Evolutionary conservation across 1,140 invertebrate genomes (phyloP).

Genomic region (Pseudomyrmex gracilis): DNA sequence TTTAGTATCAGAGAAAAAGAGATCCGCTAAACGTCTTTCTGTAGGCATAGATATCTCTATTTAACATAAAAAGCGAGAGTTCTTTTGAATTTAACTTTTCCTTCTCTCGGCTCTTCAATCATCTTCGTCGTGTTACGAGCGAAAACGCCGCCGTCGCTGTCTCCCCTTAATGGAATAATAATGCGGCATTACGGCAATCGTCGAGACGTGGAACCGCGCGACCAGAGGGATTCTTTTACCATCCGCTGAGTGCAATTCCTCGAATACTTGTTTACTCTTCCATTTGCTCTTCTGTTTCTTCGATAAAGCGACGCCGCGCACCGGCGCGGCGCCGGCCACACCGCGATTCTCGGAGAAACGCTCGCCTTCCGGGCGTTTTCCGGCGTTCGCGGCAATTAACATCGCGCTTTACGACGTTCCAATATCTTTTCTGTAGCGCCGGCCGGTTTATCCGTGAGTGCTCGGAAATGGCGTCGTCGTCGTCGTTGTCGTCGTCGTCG

Average conservation of each 20-base stretch:
- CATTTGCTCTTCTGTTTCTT: conserved; percentile 55
- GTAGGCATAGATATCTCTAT: background rate
- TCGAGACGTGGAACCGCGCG: conserved; percentile 15
- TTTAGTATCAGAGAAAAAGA: background rate
- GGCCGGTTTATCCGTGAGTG: conserved; percentile 47
- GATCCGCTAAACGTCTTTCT: background rate
- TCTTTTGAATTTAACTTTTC: conserved; percentile 29
- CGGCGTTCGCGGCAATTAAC: conserved; percentile 53
- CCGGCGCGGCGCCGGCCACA: background rate
- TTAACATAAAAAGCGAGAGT: conserved; percentile 15
- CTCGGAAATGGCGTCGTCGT: conserved; percentile 55
- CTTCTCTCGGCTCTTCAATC: conserved; percentile 37
- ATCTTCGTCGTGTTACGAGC: conserved; percentile 38
- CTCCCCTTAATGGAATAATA: conserved; percentile 56
- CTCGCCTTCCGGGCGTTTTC: conserved; percentile 12
- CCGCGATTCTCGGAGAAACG: conserved; percentile 36
- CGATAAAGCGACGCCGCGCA: conserved; percentile 39
- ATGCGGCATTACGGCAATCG: conserved; percentile 42
- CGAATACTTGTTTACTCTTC: conserved; percentile 55
- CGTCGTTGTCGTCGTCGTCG: conserved; percentile 49
- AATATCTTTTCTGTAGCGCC: conserved; percentile 45
- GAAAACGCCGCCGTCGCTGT: conserved; percentile 19
- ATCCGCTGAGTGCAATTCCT: conserved; percentile 41
- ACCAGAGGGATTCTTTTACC: conserved; percentile 1
- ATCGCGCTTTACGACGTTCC: conserved; percentile 50